Conservation (phyloP, 2,113 vertebrate genomes). For the Oncorhynchus clarkii region DNA sequence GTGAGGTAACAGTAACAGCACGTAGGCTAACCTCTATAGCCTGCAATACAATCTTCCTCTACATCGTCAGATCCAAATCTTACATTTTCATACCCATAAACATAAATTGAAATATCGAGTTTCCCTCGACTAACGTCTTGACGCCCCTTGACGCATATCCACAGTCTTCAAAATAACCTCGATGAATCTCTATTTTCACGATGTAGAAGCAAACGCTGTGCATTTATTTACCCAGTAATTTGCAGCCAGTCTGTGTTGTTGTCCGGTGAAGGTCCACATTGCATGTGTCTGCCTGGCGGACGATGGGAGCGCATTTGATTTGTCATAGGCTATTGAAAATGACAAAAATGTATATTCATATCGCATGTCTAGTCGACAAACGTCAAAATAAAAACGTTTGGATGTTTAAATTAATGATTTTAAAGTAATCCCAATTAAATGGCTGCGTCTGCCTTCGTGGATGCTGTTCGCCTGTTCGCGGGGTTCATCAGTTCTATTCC, state of each 20-base stretch:
- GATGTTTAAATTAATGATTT: constrained; percentile 57
- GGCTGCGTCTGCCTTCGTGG: constrained; percentile 62
- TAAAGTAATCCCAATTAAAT: constrained; percentile 71
- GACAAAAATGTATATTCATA: constrained; percentile 33
- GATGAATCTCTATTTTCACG: constrained; percentile 49
- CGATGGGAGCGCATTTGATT: too few relatives aligned
- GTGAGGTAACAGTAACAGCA: neutral
- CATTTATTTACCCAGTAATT: constrained; percentile 43
- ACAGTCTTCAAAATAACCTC: constrained; percentile 45
- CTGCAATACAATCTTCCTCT: constrained; percentile 25
- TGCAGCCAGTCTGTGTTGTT: constrained; percentile 63
- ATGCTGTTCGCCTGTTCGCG: constrained; percentile 66
- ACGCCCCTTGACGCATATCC: constrained; percentile 41
- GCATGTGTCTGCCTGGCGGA: constrained; percentile 18
- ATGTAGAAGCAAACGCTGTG: constrained; percentile 14
- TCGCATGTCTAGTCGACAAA: constrained; percentile 27
- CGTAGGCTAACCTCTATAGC: too few relatives aligned
- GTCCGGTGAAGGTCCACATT: constrained; percentile 59
- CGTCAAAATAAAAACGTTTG: constrained; percentile 27
- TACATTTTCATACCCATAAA: constrained; percentile 64
- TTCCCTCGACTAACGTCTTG: constrained; percentile 53
- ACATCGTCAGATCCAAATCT: constrained; percentile 58
- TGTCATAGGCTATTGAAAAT: constrained; percentile 21
- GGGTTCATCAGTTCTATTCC: constrained; percentile 62
- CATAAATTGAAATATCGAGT: constrained; percentile 54